Evolutionary conservation across 2,797 vertebrate genomes (phyloP).

Genomic region (Florisuga fusca): DNA sequence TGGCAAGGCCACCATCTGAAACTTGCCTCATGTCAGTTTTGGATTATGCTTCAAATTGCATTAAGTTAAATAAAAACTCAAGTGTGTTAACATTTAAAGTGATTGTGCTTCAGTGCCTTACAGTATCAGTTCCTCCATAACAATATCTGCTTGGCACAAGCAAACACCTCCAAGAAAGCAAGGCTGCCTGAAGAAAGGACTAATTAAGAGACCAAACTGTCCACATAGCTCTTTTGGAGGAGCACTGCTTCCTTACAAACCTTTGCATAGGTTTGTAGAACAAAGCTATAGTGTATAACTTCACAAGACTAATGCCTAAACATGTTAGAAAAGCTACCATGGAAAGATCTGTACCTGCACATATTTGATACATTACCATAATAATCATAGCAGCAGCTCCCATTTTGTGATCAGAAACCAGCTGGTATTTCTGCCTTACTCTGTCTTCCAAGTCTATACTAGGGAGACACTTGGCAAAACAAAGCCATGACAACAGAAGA

Average conservation of each 20-base stretch:
- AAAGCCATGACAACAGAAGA: neutral
- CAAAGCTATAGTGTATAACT: neutral
- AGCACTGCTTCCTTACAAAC: neutral
- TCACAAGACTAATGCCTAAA: neutral
- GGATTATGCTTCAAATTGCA: neutral
- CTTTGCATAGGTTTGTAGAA: neutral
- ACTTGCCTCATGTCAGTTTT: neutral
- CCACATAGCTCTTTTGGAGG: neutral
- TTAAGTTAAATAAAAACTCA: neutral
- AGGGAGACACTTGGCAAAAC: neutral
- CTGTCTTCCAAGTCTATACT: neutral
- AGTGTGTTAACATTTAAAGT: neutral
- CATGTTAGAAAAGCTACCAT: neutral
- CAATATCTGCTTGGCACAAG: neutral
- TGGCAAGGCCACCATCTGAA: neutral
- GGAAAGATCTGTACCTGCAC: neutral
- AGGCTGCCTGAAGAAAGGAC: neutral
- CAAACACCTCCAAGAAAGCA: neutral
- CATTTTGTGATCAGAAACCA: neutral
- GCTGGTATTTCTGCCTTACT: neutral
- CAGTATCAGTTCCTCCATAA: neutral
- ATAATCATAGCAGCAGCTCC: neutral
- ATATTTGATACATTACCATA: rapidly evolving
- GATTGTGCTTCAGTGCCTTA: neutral
- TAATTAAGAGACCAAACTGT: neutral